phyloP scores from a whole-genome alignment of 2,888 invertebrate genomes.

The Phengaris alcon region DNA sequence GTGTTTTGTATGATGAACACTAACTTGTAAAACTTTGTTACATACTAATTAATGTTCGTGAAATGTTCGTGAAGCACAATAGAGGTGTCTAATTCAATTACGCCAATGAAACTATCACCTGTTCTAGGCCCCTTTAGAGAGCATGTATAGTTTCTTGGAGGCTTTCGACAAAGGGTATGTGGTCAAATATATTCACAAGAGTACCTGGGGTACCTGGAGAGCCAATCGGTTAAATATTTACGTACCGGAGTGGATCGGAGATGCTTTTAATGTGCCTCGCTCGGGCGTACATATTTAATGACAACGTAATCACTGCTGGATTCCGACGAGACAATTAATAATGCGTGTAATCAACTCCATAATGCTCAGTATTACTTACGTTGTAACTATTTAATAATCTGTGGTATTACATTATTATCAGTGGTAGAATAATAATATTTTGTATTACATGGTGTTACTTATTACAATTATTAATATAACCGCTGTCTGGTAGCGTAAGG shows the following conservation, averaged over 20 bases:
- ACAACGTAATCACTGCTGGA: constrained; percentile 31
- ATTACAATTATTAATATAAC: too few species aligned
- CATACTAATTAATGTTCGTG: too few species aligned
- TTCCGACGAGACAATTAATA: constrained; percentile 26
- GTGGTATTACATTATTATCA: neutral
- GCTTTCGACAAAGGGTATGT: constrained; percentile 71
- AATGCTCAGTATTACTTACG: neutral
- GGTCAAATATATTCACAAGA: constrained; percentile 53
- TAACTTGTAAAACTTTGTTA: too few species aligned
- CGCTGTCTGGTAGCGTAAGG: too few species aligned
- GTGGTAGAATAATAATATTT: neutral
- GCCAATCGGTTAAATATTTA: constrained; percentile 75
- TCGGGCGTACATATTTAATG: constrained; percentile 36
- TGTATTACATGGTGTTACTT: too few species aligned
- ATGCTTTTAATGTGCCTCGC: constrained; percentile 50
- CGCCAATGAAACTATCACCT: neutral
- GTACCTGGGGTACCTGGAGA: constrained; percentile 63
- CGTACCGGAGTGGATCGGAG: constrained; percentile 50
- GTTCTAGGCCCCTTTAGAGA: constrained; percentile 24
- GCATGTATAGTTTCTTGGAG: constrained; percentile 58
- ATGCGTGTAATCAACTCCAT: neutral
- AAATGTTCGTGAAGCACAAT: too few species aligned
- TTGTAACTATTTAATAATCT: neutral
- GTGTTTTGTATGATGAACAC: too few species aligned
- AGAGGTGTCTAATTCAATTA: neutral